Evolutionary conservation across 2,888 invertebrate species (phyloP).

Genomic region (Dioctria linearis): DNA sequence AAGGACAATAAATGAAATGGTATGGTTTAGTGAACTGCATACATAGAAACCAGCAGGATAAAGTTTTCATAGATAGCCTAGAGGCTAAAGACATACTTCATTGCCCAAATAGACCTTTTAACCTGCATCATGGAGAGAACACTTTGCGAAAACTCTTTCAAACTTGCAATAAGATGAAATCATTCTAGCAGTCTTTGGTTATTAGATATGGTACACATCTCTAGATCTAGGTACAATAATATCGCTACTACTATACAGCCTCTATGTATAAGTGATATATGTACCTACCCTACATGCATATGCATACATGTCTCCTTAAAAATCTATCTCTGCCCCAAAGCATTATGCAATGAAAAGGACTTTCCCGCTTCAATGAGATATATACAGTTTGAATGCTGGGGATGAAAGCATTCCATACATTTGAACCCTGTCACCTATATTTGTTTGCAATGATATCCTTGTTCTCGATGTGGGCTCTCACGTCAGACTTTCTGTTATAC

Average conservation of each 20-base stretch:
- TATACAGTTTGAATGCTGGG: slow-evolving; percentile 10
- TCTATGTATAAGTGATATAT: neutral
- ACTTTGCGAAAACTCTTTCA: slow-evolving; percentile 7
- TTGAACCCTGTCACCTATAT: slow-evolving; percentile 34
- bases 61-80: neutral
- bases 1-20: no score
- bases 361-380: slow-evolving; percentile 22
- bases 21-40: no score
- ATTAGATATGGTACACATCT: neutral
- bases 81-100: neutral
- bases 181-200: neutral
- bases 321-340: neutral
- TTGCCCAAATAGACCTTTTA: neutral
- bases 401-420: slow-evolving; percentile 17
- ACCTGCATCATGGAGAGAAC: neutral
- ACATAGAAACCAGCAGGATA: neutral
- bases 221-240: neutral
- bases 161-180: slow-evolving; percentile 29
- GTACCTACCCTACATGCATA: no score
- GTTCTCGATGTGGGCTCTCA: neutral
- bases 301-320: no score
- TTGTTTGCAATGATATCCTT: slow-evolving; percentile 24
- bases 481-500: slow-evolving; percentile 6
- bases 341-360: slow-evolving; percentile 29
- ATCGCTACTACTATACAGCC: neutral